Evolutionary conservation across 2,888 invertebrate genomes (phyloP).

Genomic region (Escarpia spicata): DNA sequence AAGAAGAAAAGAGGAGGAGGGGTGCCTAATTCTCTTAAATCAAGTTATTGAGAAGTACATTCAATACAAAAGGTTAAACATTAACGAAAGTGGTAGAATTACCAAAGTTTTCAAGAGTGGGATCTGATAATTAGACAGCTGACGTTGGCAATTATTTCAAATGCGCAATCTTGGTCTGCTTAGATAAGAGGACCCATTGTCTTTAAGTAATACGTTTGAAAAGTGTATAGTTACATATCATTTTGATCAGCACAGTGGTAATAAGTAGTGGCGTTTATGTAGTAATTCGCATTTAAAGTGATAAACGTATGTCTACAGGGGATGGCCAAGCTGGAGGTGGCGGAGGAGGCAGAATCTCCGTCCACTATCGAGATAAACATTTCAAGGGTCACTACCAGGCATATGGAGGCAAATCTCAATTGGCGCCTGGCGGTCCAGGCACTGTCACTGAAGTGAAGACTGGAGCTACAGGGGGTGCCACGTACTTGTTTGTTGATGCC

Average conservation of each 20-base stretch:
- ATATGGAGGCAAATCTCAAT: conserved; percentile 45
- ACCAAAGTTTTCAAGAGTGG: no score
- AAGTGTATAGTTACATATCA: background rate
- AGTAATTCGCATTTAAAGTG: background rate
- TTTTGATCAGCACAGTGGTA: background rate
- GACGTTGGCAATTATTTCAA: no score
- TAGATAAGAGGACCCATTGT: background rate
- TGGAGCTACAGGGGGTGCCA: background rate
- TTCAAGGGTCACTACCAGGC: conserved; percentile 46
- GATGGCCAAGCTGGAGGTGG: conserved; percentile 38
- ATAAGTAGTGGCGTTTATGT: background rate
- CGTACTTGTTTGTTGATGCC: background rate
- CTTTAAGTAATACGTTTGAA: background rate
- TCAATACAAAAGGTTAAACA: no score
- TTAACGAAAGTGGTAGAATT: no score
- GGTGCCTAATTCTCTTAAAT: no score
- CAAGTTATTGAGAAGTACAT: no score
- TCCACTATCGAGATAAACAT: conserved; percentile 43
- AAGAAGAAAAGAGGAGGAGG: no score
- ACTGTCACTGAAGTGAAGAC: conserved; percentile 42
- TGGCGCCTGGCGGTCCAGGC: conserved; percentile 47
- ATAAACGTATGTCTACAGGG: background rate
- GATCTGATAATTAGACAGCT: no score
- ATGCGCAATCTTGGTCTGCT: no score
- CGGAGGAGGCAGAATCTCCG: conserved; percentile 47